phyloP scores from a whole-genome alignment of 1,140 invertebrate species.

The Bombus pyrosoma region DNA sequence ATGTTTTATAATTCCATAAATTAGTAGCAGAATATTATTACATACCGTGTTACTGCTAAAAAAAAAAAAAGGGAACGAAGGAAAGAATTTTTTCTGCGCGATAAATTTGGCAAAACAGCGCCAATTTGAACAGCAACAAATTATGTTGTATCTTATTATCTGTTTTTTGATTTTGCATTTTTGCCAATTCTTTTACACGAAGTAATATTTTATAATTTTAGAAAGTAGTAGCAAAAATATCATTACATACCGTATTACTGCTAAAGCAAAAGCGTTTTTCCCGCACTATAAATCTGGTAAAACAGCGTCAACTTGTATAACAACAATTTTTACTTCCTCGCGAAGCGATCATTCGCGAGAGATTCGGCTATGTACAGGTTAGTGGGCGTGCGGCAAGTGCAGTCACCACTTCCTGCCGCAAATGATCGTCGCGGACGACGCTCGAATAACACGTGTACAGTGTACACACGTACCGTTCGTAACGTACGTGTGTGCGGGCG shows the following conservation, averaged over 20 bases:
- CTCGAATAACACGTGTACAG: constrained; percentile 22
- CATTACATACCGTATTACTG: background rate
- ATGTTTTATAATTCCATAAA: background rate
- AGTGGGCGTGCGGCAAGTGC: constrained; percentile 45
- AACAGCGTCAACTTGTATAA: background rate
- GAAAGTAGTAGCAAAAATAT: background rate
- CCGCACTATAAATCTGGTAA: background rate
- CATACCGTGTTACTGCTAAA: background rate
- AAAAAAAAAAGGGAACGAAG: background rate
- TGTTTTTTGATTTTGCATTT: background rate
- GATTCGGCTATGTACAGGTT: background rate
- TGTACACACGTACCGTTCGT: constrained; percentile 13
- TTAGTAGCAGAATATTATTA: background rate
- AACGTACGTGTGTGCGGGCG: background rate
- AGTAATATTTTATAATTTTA: background rate
- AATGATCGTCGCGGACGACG: constrained; percentile 59
- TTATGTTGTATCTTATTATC: background rate
- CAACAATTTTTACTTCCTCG: constrained; percentile 43
- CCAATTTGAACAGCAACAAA: background rate
- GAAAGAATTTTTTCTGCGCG: background rate
- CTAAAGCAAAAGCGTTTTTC: background rate
- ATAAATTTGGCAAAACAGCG: background rate
- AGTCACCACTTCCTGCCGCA: constrained; percentile 56
- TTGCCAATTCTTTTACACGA: background rate
- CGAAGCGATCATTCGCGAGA: constrained; percentile 4